Evolutionary conservation across 2,888 invertebrate genomes (phyloP), one percentile per base, ranked within the genome.

Genomic region (Panopea generosa): DNA sequence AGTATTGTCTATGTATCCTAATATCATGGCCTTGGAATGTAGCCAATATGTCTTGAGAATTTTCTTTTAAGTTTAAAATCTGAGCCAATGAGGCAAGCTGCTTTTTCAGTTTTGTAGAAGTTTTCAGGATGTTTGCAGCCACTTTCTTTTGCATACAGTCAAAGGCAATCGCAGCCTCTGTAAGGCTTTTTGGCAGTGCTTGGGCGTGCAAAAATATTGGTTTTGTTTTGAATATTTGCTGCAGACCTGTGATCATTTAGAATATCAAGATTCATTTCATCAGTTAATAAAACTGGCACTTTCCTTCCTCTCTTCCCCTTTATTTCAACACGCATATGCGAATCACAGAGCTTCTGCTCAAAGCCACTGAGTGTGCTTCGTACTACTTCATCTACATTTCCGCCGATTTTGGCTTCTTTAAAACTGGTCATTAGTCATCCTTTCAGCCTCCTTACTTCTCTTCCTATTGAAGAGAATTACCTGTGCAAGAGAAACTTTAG

Each of bases 361-460:
- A 78, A 70, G 24, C 59, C 63, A 63, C 7, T 75, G 18, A 78
- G 49, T 0, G 59, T 52, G 14, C 33, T 45, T 52, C 59, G 43
- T 1, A 73, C 27, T 14, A 52, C 50, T 16, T 26, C 24, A 50
- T 72, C 77, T 9, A 33, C 33, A 43, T 22, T 20, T 16, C 67
- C 66, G 27, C 66, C 53, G 9, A 1, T 49, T 26, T 55, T 38
- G 2, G 57, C 56, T 49, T 71, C 57, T 9, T 4, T n/a, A 45
- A 65, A 72, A 3, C 27, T 24, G 18, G 60, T 55, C 18, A 75
- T n/a, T 11, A 14, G 75, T 75, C 65, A 79, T 75, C 61, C 77
- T 66, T 59, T 75, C 50, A 72, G 61, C 57, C 63, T 81, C 63
- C 52, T 95, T 47, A 96, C 93, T 92, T 97, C 97, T 71, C 95